These are phyloP conservation scores for Lates calcarifer DNA, from an alignment of 2,113 vertebrate species.

Conservation along the genomic window DNA sequence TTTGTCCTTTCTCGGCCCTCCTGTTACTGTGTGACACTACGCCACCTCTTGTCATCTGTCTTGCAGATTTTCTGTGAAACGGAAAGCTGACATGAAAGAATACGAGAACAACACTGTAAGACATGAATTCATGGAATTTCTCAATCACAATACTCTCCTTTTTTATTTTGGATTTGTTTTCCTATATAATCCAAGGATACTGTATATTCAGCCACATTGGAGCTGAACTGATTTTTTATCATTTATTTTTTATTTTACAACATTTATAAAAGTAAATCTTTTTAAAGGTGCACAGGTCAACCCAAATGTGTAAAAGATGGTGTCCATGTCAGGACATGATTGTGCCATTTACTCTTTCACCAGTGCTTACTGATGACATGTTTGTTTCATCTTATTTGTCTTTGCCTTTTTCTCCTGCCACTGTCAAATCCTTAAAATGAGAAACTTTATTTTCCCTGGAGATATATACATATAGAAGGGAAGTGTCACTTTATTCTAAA, in stretches of 20 bases:
- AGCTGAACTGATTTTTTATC: constrained; percentile 28
- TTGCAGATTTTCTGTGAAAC: constrained; percentile 25
- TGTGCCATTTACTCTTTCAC: constrained; percentile 73
- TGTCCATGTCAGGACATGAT: constrained; percentile 38
- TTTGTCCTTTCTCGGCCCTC: constrained; percentile 41
- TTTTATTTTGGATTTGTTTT: constrained; percentile 32
- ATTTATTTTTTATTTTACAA: constrained; percentile 23
- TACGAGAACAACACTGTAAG: constrained; percentile 57
- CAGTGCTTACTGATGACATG: constrained; percentile 54
- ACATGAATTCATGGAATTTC: constrained; percentile 56
- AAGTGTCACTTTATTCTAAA: constrained; percentile 32
- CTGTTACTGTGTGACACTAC: constrained; percentile 14
- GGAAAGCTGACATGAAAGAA: constrained; percentile 24
- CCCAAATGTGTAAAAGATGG: constrained; percentile 35
- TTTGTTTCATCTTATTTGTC: constrained; percentile 24
- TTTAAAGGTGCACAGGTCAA: constrained; percentile 36
- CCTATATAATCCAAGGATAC: constrained; percentile 59
- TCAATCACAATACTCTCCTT: constrained; percentile 24
- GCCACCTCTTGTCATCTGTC: constrained; percentile 6
- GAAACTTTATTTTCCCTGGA: constrained; percentile 28
- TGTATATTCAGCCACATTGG: constrained; percentile 48
- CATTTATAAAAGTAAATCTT: constrained; percentile 30
- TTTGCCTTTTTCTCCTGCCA: constrained; percentile 59
- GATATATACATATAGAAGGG: not conserved
- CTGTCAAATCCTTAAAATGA: constrained; percentile 42